Evolutionary conservation across 1,140 invertebrate genomes (phyloP).

Genomic region (Rhopalosiphum maidis): DNA sequence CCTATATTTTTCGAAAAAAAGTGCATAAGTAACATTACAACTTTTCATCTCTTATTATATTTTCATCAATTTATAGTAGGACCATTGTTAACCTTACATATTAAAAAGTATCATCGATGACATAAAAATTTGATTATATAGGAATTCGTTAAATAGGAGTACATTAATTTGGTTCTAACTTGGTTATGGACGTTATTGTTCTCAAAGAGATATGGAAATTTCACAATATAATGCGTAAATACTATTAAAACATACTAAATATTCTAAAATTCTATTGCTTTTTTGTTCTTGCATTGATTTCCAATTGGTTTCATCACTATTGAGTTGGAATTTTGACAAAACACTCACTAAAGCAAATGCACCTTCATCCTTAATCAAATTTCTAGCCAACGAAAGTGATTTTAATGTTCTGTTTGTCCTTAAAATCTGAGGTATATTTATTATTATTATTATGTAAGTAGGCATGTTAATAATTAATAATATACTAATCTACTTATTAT

Average conservation of each 20-base stretch:
- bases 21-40: neutral
- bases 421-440: neutral
- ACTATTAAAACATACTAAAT: neutral
- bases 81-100: too few species aligned
- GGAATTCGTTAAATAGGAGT: too few species aligned
- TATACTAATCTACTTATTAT: neutral
- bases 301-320: constrained; percentile 16
- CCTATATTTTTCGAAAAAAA: neutral
- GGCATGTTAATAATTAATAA: neutral
- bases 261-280: neutral
- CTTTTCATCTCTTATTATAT: neutral
- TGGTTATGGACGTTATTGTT: too few species aligned
- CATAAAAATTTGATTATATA: too few species aligned
- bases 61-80: neutral
- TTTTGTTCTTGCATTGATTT: neutral
- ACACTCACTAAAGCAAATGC: constrained; percentile 19
- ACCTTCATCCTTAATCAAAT: constrained; percentile 51
- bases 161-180: too few species aligned
- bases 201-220: too few species aligned
- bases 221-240: too few species aligned
- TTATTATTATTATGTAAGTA: neutral
- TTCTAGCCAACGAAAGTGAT: constrained; percentile 47
- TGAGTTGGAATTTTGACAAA: constrained; percentile 43
- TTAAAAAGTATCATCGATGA: too few species aligned
- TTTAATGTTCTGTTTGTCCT: constrained; percentile 46